Evolutionary conservation across 1,140 invertebrate genomes (phyloP).

Genomic region (Batillaria attramentaria): DNA sequence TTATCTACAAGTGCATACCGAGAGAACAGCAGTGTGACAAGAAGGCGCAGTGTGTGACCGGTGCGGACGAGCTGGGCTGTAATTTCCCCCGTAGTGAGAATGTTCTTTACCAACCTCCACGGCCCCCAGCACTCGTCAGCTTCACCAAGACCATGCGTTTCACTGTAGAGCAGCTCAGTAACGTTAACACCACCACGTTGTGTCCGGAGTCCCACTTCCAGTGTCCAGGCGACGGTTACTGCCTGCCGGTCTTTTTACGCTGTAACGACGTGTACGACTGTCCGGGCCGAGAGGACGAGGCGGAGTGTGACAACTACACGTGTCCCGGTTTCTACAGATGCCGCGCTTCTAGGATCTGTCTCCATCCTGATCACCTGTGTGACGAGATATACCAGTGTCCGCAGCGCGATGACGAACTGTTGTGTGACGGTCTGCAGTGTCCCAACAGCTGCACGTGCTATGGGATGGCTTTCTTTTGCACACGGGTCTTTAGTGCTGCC

Average conservation of each 20-base stretch:
- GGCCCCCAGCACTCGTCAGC: too few species aligned
- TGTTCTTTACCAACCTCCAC: too few species aligned
- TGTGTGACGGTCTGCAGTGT: not conserved
- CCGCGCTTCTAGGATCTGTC: not conserved
- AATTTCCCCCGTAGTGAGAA: too few species aligned
- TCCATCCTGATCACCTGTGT: conserved; percentile 13
- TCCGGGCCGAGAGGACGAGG: conserved; percentile 17
- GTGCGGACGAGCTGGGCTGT: too few species aligned
- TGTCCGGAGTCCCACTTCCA: conserved; percentile 24
- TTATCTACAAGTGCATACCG: too few species aligned
- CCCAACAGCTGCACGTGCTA: conserved; percentile 20
- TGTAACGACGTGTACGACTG: conserved; percentile 39
- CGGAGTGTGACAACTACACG: conserved; percentile 1
- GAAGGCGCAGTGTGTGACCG: too few species aligned
- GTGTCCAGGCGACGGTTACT: conserved; percentile 6
- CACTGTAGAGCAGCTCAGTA: too few species aligned
- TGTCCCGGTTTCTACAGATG: conserved; percentile 18
- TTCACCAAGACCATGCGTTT: too few species aligned
- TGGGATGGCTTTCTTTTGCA: conserved; percentile 30
- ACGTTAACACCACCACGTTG: too few species aligned
- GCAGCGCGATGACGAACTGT: not conserved
- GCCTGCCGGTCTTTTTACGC: conserved; percentile 31
- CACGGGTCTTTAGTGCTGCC: not conserved
- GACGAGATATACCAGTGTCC: conserved; percentile 16
- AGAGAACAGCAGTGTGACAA: too few species aligned